Base-by-base conservation (phyloP, 2,888 invertebrate genomes). In the Melinaea menophilus region DNA sequence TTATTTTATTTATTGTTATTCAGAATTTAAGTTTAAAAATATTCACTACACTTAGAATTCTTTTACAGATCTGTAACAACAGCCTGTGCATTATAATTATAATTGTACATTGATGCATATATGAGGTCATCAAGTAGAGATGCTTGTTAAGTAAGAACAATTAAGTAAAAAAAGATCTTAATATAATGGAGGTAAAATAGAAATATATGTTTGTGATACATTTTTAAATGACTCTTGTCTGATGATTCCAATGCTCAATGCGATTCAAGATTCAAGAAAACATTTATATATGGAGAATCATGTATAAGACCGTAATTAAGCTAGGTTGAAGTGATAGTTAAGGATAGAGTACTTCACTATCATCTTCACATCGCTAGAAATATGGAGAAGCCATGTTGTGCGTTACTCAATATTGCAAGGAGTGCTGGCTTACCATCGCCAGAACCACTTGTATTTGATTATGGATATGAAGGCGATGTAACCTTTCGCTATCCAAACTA, bases 301-400 rank as follows among this genome's bases (percentile, higher is more conserved):
- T 55, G 45, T 68, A 0, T 62, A 67, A 65, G 67, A 71, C 0
- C 55, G 72, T 37, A 71, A 68, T 46, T 71, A 71, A 54, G 45
- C 68, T 37, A 68, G 70, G 31, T 73, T 71, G 70, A 71, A 72
- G 46, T 73, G 72, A 62, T 65, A 46, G 61, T 72, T 22, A 65
- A 58, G 58, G 59, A 72, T 58, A 55, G 72, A 57, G 56, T 60
- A 4, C 69, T 75, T 33, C 73, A 74, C 58, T 72, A 72, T 55
- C 67, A 71, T 55, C 72, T 71, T n/a, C n/a, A 60, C n/a, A 51
- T 61, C 4, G 62, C 59, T 3, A 68, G 70, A 22, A 69, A 72
- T 62, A 73, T 73, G n/a, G 57, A 63, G 0, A 37, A 54, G 54
- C 71, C 73, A 57, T 73, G 72, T 68, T 71, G 71, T 71, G 71